phyloP scores from a whole-genome alignment of 1,140 invertebrate genomes.

The Bilobella aurantiaca region DNA sequence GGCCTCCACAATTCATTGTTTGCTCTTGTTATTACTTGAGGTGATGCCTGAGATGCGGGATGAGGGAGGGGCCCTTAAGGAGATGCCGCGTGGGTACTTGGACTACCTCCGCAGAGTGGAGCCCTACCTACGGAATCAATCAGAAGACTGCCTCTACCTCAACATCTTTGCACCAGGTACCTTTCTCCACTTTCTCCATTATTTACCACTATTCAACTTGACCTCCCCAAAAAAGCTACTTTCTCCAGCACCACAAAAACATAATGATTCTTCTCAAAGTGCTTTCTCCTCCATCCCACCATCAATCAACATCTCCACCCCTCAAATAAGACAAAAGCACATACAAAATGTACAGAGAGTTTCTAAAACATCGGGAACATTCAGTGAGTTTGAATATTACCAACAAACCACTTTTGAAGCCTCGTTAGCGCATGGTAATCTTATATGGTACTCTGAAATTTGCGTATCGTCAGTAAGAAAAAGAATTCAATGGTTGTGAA shows the following conservation, averaged over 20 bases:
- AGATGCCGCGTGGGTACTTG: slow-evolving; percentile 54
- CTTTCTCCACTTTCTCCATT: not conserved
- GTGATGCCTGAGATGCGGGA: slow-evolving; percentile 70
- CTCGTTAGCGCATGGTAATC: too few species aligned
- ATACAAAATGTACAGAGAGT: too few species aligned
- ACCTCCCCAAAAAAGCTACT: not conserved
- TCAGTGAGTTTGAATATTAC: too few species aligned
- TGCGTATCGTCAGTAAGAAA: too few species aligned
- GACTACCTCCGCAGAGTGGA: slow-evolving; percentile 56
- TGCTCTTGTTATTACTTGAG: slow-evolving; percentile 39
- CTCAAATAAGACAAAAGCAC: too few species aligned
- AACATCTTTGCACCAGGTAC: slow-evolving; percentile 77
- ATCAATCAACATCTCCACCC: too few species aligned
- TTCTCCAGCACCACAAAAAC: not conserved
- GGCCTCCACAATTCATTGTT: not conserved
- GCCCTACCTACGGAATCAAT: slow-evolving; percentile 63
- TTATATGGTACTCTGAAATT: too few species aligned
- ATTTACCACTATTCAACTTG: not conserved
- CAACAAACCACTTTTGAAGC: too few species aligned
- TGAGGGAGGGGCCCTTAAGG: slow-evolving; percentile 52
- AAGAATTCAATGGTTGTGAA: too few species aligned
- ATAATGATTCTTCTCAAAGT: too few species aligned
- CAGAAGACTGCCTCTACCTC: slow-evolving; percentile 84
- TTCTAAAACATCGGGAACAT: too few species aligned
- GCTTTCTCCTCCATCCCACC: too few species aligned